These are phyloP conservation scores for Chrosomus eos DNA, from an alignment of 2,797 vertebrate species.

Conservation along the genomic window DNA sequence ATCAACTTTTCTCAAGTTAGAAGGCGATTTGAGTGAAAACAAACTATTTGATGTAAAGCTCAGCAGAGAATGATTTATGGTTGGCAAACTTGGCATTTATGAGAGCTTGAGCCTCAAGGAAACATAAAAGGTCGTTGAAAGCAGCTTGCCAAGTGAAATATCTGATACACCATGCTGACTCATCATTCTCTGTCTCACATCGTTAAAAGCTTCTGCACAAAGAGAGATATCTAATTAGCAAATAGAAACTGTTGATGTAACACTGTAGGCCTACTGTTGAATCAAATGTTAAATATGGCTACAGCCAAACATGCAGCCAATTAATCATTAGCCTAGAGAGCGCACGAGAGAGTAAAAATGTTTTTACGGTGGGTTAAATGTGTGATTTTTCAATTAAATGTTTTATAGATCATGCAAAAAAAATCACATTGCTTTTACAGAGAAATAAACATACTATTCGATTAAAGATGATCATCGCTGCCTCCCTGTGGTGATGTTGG, in stretches of 20 bases:
- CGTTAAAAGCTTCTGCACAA: background rate
- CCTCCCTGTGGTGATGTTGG: conserved; percentile 24
- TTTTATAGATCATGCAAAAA: background rate
- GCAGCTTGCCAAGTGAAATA: background rate
- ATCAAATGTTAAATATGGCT: background rate
- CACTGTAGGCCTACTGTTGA: background rate
- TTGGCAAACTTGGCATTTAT: background rate
- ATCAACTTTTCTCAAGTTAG: background rate
- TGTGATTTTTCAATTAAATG: background rate
- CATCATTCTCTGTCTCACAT: conserved; percentile 2
- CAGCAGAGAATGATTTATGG: background rate
- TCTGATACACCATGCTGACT: background rate
- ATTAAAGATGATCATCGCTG: background rate
- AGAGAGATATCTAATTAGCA: background rate
- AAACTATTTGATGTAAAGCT: background rate
- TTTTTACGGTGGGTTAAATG: background rate
- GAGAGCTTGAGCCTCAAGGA: background rate
- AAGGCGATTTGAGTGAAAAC: background rate
- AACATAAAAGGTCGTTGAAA: conserved; percentile 1
- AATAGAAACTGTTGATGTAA: background rate
- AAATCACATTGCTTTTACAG: background rate
- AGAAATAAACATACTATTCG: background rate
- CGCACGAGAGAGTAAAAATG: background rate
- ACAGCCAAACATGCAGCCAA: background rate
- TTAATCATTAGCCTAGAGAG: background rate